Base-by-base conservation (phyloP, 2,797 vertebrate genomes). In the Chrosomus eos region DNA sequence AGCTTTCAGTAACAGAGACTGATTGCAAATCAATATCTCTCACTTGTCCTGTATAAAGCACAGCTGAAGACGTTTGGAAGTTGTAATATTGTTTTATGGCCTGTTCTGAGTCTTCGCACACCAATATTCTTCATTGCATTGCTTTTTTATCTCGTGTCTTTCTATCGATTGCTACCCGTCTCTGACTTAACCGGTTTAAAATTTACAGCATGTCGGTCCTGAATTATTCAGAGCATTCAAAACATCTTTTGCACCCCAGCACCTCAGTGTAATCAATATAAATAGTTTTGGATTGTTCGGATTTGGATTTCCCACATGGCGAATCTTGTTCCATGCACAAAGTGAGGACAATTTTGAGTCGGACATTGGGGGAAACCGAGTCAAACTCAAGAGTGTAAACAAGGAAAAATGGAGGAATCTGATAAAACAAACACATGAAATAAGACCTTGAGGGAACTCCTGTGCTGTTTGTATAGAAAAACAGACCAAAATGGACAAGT, bases 221-320 rank as follows among this genome's bases (percentile, higher is more conserved):
- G 93, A 96, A 96, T 96, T 94, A 96, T 95, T 95, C 92, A 95
- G 81, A 90, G 89, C 85, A 91, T 92, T 93, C 85, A 94, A 66
- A 94, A 93, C 81, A 88, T 84, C 85, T 92, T 89, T 94, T 94
- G 93, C 93, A 90, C 90, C 92, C 93, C 92, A 94, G 94, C 93
- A 95, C 92, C 93, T 95, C 91, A 92, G 90, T 88, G 72, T 90
- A 93, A 95, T 95, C 94, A 91, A 95, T 95, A 91, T 62, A 88
- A 89, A 87, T 90, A 91, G 80, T 81, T 85, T 83, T 48, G 82
- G 67, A 85, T 68, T 33, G 75, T 71, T 74, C n/a, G n/a, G n/a
- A n/a, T n/a, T n/a, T n/a, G n/a, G n/a, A n/a, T 43, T 80, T 74
- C 62, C 72, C 45, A 62, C 48, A 60, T 45, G 68, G 53, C 28